Percentiles rank a stretch among this genome's conserved stretches.
These are phyloP conservation scores for Heteromormyrus szaboi DNA, from an alignment of 2,797 vertebrate species.

Conservation along the genomic window DNA sequence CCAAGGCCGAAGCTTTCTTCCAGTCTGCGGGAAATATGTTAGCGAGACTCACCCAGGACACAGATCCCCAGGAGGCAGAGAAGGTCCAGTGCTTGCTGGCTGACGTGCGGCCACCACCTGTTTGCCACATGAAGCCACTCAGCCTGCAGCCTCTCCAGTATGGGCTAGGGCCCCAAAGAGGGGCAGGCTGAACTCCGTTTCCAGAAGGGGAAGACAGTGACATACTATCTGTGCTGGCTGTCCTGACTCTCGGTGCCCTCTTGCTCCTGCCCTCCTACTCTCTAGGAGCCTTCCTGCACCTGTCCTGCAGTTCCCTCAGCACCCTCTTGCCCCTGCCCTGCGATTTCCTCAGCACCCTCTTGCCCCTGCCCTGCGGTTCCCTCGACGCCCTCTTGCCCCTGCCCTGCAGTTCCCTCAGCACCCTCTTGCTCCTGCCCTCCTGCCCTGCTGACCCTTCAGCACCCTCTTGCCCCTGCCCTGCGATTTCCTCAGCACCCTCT, in stretches of 20 bases:
- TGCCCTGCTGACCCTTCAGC: too few relatives aligned
- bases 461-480: too few relatives aligned
- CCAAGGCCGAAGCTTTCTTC: neutral
- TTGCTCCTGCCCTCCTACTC: too few relatives aligned
- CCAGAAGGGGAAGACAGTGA: neutral
- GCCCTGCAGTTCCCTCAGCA: too few relatives aligned
- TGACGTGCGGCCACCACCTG: neutral
- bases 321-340: too few relatives aligned
- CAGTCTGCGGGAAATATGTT: neutral
- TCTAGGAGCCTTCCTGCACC: too few relatives aligned
- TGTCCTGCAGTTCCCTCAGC: too few relatives aligned
- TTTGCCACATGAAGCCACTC: neutral
- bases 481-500: accelerated
- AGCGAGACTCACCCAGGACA: neutral
- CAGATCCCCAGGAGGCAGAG: neutral
- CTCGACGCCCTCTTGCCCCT: too few relatives aligned
- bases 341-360: too few relatives aligned
- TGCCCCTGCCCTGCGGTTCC: too few relatives aligned
- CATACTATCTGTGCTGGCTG: neutral
- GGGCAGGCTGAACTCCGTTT: neutral
- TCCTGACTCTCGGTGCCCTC: neutral
- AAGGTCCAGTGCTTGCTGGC: neutral
- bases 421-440: too few relatives aligned
- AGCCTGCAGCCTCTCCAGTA: neutral
- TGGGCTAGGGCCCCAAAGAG: neutral